These are phyloP conservation scores for Lepidothrix coronata DNA, from an alignment of 2,113 vertebrate genomes.

Conservation along the genomic window DNA sequence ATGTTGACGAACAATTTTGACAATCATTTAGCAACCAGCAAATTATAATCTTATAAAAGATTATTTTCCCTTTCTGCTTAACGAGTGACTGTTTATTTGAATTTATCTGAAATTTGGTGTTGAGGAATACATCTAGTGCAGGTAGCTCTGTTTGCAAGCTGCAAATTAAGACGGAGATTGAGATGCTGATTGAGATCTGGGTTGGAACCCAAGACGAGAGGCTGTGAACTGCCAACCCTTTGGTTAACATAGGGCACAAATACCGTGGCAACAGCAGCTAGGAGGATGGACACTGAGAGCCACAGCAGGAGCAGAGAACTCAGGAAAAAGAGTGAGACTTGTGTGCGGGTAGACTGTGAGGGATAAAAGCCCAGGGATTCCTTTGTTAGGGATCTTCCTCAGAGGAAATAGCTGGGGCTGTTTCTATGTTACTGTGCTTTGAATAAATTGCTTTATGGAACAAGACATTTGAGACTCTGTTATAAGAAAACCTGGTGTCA, in stretches of 20 bases:
- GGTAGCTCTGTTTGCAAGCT: background rate
- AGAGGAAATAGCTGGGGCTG: accelerated
- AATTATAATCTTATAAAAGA: background rate
- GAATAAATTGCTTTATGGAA: background rate
- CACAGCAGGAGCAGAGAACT: accelerated
- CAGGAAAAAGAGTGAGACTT: background rate
- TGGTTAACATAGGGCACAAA: background rate
- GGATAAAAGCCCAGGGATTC: background rate
- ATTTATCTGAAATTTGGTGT: background rate
- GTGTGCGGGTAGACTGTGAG: accelerated
- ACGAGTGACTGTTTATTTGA: background rate
- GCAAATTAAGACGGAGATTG: background rate
- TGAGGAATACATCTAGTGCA: background rate
- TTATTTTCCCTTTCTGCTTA: background rate
- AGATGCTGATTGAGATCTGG: background rate
- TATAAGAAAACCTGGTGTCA: background rate
- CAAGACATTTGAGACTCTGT: background rate
- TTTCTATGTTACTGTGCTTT: accelerated
- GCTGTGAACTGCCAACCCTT: background rate
- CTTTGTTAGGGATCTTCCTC: background rate
- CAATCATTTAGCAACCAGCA: background rate
- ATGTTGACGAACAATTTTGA: background rate
- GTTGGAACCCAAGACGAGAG: background rate
- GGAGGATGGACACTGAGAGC: background rate
- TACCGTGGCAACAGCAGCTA: background rate